Conservation (phyloP, 2,888 invertebrate genomes). For the Drosophila koepferae region DNA sequence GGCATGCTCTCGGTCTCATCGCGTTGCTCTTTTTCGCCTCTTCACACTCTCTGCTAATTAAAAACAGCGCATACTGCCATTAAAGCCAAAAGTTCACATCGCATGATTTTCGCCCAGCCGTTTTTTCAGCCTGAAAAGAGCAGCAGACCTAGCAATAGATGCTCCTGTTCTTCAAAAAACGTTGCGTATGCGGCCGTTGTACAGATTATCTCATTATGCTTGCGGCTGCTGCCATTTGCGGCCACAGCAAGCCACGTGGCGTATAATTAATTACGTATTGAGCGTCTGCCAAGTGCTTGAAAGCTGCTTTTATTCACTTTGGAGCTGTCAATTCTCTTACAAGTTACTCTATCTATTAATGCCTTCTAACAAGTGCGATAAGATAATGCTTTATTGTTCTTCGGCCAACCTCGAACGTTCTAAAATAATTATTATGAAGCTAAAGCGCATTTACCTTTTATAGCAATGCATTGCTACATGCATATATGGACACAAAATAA, state of each 20-base stretch:
- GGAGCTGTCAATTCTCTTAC: conserved; percentile 17
- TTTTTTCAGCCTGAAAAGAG: conserved; percentile 6
- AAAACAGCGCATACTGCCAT: conserved; percentile 73
- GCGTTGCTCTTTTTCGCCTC: conserved; percentile 27
- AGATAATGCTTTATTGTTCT: conserved; percentile 44
- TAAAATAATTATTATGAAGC: conserved; percentile 45
- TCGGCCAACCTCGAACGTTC: not conserved
- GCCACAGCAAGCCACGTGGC: conserved; percentile 67
- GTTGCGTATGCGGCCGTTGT: conserved; percentile 66
- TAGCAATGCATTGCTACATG: no score
- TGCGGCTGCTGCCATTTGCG: conserved; percentile 62
- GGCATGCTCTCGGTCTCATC: conserved; percentile 43
- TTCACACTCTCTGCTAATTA: conserved; percentile 68
- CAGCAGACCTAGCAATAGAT: conserved; percentile 1
- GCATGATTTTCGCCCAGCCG: conserved; percentile 30
- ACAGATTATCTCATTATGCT: conserved; percentile 78
- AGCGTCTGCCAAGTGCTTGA: conserved; percentile 60
- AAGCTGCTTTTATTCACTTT: conserved; percentile 18
- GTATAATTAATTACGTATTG: conserved; percentile 80
- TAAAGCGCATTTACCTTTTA: conserved; percentile 31
- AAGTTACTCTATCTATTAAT: conserved; percentile 9
- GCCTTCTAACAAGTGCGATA: conserved; percentile 24
- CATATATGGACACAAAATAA: no score
- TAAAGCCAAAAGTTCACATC: conserved; percentile 76
- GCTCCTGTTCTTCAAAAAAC: conserved; percentile 12